Base-by-base conservation (phyloP, 2,113 vertebrate genomes). In the Falcunculus frontatus region DNA sequence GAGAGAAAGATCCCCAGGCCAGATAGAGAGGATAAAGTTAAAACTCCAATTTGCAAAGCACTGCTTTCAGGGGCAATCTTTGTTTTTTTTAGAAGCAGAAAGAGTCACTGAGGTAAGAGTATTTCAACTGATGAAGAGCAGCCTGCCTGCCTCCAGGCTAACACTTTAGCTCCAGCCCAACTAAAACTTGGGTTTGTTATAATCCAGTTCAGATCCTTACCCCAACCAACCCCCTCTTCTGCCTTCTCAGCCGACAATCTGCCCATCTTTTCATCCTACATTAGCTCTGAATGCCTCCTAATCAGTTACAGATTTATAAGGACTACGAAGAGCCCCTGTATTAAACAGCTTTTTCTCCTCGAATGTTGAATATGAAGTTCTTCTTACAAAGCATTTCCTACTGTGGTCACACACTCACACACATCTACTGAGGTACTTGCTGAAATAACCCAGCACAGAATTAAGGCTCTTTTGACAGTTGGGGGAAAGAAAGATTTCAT, bases 251-350 rank as follows among this genome's bases (percentile, higher is more conserved):
- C 22, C 0, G 29, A 94, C 68, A 92, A 63, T 77, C 74, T 92
- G 53, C 42, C 84, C 52, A 55, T 56, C 57, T 95, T 96, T 96
- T 95, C 89, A 93, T 89, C 79, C 60, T 69, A 78, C 44, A 60
- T 95, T 87, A 96, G 74, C 64, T 92, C 69, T 90, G 87, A 95
- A 96, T 89, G 52, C 57, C 41, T 89, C 41, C 80, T 95, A 92
- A 95, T 97, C 90, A 93, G 80, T 95, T 94, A 95, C 92, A 97
- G 96, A 83, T 90, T 93, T 90, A 89, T 85, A 95, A 86, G 74
- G 63, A 87, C 83, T 84, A 92, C 1, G 26, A 65, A 82, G 73
- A 85, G 41, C 33, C 90, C 10, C 30, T 41, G 42, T 84, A 81
- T 90, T 80, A 86, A 93, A 91, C 44, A 95, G 76, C 16, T 94